Base-by-base conservation (phyloP, 1,140 invertebrate species). In the Tetramorium simillimum region DNA sequence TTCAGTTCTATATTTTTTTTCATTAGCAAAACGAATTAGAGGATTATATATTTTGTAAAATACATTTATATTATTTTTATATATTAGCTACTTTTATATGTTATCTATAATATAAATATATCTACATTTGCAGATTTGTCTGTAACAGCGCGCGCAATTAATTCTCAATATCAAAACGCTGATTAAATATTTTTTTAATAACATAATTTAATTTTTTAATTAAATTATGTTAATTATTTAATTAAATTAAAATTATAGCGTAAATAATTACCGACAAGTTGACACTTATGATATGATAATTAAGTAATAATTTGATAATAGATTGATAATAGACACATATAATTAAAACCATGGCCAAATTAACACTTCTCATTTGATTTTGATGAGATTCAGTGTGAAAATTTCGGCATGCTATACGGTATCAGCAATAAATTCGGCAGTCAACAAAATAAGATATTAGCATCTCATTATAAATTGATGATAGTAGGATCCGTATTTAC, bases 381-480 rank as follows among this genome's bases (percentile, higher is more conserved):
- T 78, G 46, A 46, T 33, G 67, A 14, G 58, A 67, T 67, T 53
- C 2, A 21, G 33, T 3, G 33, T 37, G 12, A 75, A 40, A 14
- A 40, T 75, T 58, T 49, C 21, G 2, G 7, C 10, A 9, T 77
- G 21, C 7, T 33, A 46, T 65, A 65, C 62, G 62, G 43, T 62
- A 43, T 21, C 49, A 33, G n/a, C 14, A 46, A 67, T 51, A 69
- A 69, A 40, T 69, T 69, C 21, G n/a, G 14, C 58, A 63, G n/a
- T 43, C n/a, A 24, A 51, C 46, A 40, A 37, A 87, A 86, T 62
- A 86, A 80, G 21, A 49, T 14, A 75, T 62, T 75, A 75, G 37
- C 69, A 75, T 75, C 24, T 60, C 24, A 60, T 75, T 75, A 69
- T 49, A 60, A 60, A 46, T n/a, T 3, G n/a, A 72, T 53, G 7